Conservation (phyloP, 2,888 invertebrate species). For the Ganaspis brasiliensis region DNA sequence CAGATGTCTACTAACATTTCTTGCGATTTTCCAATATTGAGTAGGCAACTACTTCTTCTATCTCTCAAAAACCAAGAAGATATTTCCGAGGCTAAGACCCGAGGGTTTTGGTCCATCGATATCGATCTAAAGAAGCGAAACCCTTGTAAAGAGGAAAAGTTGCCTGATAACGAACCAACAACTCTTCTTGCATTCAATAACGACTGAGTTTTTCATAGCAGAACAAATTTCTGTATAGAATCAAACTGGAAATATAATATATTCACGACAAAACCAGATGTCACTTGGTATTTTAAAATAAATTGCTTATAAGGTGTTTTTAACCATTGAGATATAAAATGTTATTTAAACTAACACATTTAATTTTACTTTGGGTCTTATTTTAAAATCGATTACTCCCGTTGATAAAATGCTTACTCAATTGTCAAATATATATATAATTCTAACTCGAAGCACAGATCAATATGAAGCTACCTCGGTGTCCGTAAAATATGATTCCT, state of each 20-base stretch:
- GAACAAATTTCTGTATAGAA: constrained; percentile 24
- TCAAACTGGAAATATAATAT: not conserved
- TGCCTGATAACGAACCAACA: constrained; percentile 23
- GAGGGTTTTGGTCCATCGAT: constrained; percentile 55
- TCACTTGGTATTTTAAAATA: no score
- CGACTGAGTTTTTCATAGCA: not conserved
- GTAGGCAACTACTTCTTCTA: constrained; percentile 47
- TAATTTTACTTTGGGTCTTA: no score
- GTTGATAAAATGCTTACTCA: no score
- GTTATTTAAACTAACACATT: no score
- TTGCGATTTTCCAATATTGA: constrained; percentile 56
- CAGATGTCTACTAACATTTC: constrained; percentile 28
- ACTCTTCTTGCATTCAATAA: constrained; percentile 32
- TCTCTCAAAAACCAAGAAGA: constrained; percentile 49
- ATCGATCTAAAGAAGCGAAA: constrained; percentile 48
- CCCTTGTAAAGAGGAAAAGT: constrained; percentile 14
- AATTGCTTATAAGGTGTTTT: no score
- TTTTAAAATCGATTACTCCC: no score
- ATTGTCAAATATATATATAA: no score
- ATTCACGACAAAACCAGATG: no score
- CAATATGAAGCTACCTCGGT: no score
- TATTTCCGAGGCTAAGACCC: constrained; percentile 58
- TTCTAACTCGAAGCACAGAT: no score
- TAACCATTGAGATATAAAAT: no score
- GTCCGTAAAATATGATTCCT: no score